Base-by-base conservation (phyloP, 2,888 invertebrate species). In the Labia minor region DNA sequence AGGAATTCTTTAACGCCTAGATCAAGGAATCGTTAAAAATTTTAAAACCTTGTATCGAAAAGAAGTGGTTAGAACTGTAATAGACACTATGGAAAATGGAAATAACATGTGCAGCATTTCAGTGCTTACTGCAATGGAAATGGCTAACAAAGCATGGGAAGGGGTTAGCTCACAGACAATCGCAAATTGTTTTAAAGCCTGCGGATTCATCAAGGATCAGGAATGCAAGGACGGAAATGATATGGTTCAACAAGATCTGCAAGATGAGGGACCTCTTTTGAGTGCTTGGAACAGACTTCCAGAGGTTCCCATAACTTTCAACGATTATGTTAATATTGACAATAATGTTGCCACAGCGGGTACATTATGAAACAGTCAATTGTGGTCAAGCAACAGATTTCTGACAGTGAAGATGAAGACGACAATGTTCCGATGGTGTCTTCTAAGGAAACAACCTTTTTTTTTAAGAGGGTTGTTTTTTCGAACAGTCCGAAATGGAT, bases 11-110 rank as follows among this genome's bases (percentile, higher is more conserved):
- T 68, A 71, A 65, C 71, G 69, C 19, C 61, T 69, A n/a, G 70
- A 71, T 65, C 70, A 68, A 67, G 69, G 70, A 37, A 70, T 71
- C 16, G 70, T 71, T 62, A 69, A 70, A 68, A 69, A 68, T 67
- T 66, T 68, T 62, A 67, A 70, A 66, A 64, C 65, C 18, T 33
- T 65, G 19, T 68, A 69, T 67, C 62, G 70, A 20, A 70, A 67
- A 49, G 67, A 70, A 67, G 65, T 70, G 61, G 69, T 71, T 19
- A 61, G 64, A 49, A 49, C 61, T 66, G 61, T 67, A 66, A 62
- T 21, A 62, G 20, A 21, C 19, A 21, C 21, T 62, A 21, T 21
- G 63, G 63, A 19, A 62, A 21, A 62, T 62, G 20, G 49, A 49
- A 49, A 49, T 49, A 49, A 49, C 49, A 4, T 49, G 49, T 49